These are phyloP conservation scores for Myotis lucifugus DNA, from an alignment of 2,113 vertebrate species.

Conservation along the genomic window DNA sequence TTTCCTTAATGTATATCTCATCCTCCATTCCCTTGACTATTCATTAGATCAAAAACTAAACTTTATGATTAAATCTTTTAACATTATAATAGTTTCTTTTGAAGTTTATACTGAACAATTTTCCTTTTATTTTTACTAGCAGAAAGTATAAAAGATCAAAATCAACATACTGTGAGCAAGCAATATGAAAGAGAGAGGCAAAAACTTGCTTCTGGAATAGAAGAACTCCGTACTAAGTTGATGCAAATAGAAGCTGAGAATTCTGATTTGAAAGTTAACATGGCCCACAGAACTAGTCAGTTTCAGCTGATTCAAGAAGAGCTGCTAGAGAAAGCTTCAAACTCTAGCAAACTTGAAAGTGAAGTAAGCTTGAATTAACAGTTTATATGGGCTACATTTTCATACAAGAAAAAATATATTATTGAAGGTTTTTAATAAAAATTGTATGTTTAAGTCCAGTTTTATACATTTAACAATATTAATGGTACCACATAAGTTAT, in stretches of 20 bases:
- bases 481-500: background rate
- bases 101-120: slow-evolving; percentile 50
- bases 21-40: background rate
- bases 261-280: slow-evolving; percentile 89
- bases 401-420: background rate
- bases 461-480: background rate
- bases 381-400: slow-evolving; percentile 28
- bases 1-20: background rate
- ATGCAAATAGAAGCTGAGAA: slow-evolving; percentile 89
- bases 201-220: slow-evolving; percentile 84
- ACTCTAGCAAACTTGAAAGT: slow-evolving; percentile 87
- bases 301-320: slow-evolving; percentile 94
- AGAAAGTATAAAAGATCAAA: slow-evolving; percentile 86
- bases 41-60: slow-evolving; percentile 49
- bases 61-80: slow-evolving; percentile 41
- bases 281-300: slow-evolving; percentile 92
- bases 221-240: slow-evolving; percentile 88
- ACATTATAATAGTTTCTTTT: slow-evolving; percentile 21
- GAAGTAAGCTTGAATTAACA: slow-evolving; percentile 86
- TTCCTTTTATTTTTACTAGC: slow-evolving; percentile 68
- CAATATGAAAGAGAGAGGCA: slow-evolving; percentile 87
- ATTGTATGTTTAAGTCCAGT: slow-evolving; percentile 1
- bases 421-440: background rate
- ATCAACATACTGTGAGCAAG: slow-evolving; percentile 86
- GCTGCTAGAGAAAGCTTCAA: slow-evolving; percentile 91